These are phyloP conservation scores for Chironomus tepperi DNA, from an alignment of 1,140 invertebrate species.

Conservation along the genomic window DNA sequence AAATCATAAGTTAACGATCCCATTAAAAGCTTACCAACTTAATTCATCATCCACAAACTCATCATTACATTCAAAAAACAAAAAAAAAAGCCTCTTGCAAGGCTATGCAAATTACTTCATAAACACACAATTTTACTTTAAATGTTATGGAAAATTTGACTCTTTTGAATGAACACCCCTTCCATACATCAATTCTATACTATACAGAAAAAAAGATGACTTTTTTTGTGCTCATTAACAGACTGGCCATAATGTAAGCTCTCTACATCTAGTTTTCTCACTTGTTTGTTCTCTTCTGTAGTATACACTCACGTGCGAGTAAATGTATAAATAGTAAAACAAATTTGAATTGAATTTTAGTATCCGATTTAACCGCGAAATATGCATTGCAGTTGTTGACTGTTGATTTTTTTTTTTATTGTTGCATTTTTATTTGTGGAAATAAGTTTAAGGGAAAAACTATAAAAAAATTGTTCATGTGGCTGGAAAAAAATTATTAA, in stretches of 20 bases:
- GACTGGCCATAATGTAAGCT: neutral
- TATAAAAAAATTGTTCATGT: neutral
- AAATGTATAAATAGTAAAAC: constrained; percentile 21
- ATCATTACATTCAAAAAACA: no score
- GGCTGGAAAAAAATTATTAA: neutral
- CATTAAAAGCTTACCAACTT: no score
- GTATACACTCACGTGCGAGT: neutral
- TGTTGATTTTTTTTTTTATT: neutral
- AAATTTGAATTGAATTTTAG: constrained; percentile 23
- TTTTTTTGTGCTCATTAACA: neutral
- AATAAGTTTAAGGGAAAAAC: neutral
- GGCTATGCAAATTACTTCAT: no score
- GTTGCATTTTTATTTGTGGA: neutral
- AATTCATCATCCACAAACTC: no score
- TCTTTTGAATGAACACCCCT: no score
- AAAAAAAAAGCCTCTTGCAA: no score
- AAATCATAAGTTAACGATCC: no score
- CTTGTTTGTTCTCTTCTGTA: neutral
- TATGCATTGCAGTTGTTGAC: constrained; percentile 15
- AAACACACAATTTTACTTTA: no score
- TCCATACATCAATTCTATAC: no score
- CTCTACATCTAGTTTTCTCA: neutral
- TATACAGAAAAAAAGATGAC: no score
- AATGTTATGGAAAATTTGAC: no score
- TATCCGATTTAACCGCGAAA: constrained; percentile 18